Evolutionary conservation across 2,888 invertebrate genomes (phyloP), one percentile per base, ranked within the genome.

Genomic region (Frankliniella fusca): DNA sequence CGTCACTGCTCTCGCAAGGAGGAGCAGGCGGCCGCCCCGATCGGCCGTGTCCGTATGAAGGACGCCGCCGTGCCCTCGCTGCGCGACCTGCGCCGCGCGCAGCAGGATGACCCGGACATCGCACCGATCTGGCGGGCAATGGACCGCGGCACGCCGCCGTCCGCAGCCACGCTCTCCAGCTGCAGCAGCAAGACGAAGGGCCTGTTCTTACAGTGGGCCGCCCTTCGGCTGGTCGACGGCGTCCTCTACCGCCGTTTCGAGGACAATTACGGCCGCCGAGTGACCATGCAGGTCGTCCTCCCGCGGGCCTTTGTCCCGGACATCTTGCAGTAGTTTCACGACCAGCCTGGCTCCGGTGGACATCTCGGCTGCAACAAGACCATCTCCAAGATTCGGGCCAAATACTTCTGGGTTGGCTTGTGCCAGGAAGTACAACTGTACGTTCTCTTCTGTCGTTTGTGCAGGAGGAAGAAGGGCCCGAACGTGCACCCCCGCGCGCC

Each of bases 331-430:
- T 84, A 84, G 81, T 80, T 84, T 48, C 85, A 86, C 82, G 83
- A 84, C 83, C 85, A 84, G 48, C 82, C 85, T 11, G 50, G 50
- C 15, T 81, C 85, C 0, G 85, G 85, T 27, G 86, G 85, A 20
- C 85, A 86, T 82, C 85, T 86, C 12, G 85, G 86, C 11, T 81
- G 85, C 1, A 85, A 85, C 48, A 85, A 85, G 76, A 86, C 85
- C 1, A 80, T 85, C 28, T 76, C 82, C 7, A 85, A 85, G 80
- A 83, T 85, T 81, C 83, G n/a, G n/a, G n/a, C n/a, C n/a, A n/a
- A n/a, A n/a, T n/a, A n/a, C n/a, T n/a, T n/a, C n/a, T n/a, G n/a
- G 81, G 49, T 85, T 84, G n/a, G 38, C 54, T 11, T 81, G 23
- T n/a, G 80, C 38, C 23, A 50, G 20, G 85, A 85, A 65, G 84